Percentiles rank a stretch among this genome's conserved stretches.
phyloP scores from a whole-genome alignment of 2,888 invertebrate genomes.

The Diarsia mendica region DNA sequence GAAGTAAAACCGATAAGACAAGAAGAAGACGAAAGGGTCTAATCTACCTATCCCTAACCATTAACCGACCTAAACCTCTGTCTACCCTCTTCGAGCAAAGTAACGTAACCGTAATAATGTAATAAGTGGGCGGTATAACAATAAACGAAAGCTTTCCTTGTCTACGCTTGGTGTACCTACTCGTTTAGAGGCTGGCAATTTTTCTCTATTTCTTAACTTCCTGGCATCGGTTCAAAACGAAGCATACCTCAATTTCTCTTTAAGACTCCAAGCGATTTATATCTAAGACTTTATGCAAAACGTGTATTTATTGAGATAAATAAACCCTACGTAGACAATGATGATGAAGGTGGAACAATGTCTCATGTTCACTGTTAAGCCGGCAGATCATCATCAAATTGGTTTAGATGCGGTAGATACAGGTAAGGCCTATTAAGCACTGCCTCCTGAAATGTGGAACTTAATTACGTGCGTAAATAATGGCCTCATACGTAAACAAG shows the following conservation, averaged over 20 bases:
- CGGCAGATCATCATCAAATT: not conserved
- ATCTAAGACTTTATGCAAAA: slow-evolving; percentile 34
- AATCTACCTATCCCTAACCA: slow-evolving; percentile 28
- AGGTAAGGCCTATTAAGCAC: slow-evolving; percentile 1
- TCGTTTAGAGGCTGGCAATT: slow-evolving; percentile 49
- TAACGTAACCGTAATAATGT: slow-evolving; percentile 37
- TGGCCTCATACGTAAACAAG: not conserved
- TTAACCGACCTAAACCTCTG: slow-evolving; percentile 19
- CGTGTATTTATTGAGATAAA: slow-evolving; percentile 15
- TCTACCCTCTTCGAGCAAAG: slow-evolving; percentile 31
- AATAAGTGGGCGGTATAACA: slow-evolving; percentile 37
- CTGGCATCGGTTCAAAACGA: slow-evolving; percentile 59
- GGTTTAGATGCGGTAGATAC: not conserved
- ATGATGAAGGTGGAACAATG: not conserved
- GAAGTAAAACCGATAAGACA: no score
- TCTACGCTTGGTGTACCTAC: slow-evolving; percentile 42
- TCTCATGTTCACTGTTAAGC: not conserved
- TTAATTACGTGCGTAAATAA: slow-evolving; percentile 31
- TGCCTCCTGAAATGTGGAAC: slow-evolving; percentile 23
- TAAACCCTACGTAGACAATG: not conserved
- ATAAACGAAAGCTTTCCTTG: slow-evolving; percentile 46
- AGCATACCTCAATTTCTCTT: slow-evolving; percentile 61
- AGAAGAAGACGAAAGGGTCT: slow-evolving; percentile 12
- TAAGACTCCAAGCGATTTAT: slow-evolving; percentile 46
- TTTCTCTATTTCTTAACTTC: slow-evolving; percentile 61